Evolutionary conservation across 2,888 invertebrate genomes (phyloP), one percentile per base, ranked within the genome.

Genomic region (Hypsopygia costalis): DNA sequence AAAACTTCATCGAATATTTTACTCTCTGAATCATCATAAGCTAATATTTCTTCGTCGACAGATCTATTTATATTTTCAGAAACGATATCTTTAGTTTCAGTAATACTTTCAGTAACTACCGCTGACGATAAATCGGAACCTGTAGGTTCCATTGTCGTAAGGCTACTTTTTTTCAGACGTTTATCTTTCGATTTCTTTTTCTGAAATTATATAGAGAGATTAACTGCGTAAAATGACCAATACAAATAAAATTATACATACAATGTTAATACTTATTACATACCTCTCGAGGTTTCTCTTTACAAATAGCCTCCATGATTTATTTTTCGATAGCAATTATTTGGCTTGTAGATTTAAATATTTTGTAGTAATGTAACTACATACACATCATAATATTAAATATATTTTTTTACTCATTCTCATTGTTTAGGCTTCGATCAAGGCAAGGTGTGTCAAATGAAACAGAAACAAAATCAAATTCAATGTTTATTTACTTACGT

Each of bases 301-400:
- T 87, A 7, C 81, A 55, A 75, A 86, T 73, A 33, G 85, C 80
- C 47, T 86, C 85, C 86, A 86, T 86, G 38, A 36, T 42, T 31
- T 30, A 11, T 8, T 7, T 25, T 9, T 4, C 16, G 16, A 3
- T 16, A 16, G 16, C 16, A n/a, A n/a, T n/a, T n/a, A n/a, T n/a
- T n/a, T 16, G 4, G 16, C 16, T 16, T 16, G 16, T 16, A 16
- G n/a, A n/a, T n/a, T n/a, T n/a, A n/a, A n/a, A n/a, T n/a, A n/a
- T n/a, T n/a, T n/a, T n/a, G n/a, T n/a, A n/a, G n/a, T n/a, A n/a
- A n/a, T n/a, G n/a, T n/a, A n/a, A n/a, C n/a, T n/a, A n/a, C n/a
- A n/a, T n/a, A n/a, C n/a, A n/a, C n/a, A n/a, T n/a, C n/a, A n/a
- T n/a, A n/a, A n/a, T n/a, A n/a, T n/a, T n/a, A n/a, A n/a, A n/a